Conservation (phyloP, 2,113 vertebrate species). For the Nematolebias whitei region DNA sequence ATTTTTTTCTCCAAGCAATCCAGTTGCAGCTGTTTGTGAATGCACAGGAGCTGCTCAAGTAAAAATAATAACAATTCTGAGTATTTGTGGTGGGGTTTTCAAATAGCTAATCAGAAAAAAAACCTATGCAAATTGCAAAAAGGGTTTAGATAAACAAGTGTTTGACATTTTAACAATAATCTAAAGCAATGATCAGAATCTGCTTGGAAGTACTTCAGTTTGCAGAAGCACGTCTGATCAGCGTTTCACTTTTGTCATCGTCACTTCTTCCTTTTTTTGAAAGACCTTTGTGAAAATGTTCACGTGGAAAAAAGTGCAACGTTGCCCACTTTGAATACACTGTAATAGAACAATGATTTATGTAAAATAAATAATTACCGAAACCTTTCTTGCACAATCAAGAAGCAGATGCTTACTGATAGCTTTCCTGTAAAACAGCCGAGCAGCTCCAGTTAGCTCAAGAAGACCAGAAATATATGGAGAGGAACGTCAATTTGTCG, state of each 20-base stretch:
- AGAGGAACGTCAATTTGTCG: not conserved
- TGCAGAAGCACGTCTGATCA: not conserved
- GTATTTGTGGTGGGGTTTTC: not conserved
- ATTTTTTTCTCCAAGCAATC: not conserved
- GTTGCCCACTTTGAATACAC: no score
- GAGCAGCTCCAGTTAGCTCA: not conserved
- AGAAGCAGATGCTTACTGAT: not conserved
- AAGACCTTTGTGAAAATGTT: conserved; percentile 1
- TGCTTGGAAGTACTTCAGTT: not conserved
- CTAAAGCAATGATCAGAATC: no score
- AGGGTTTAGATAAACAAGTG: not conserved
- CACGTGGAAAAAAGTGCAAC: not conserved
- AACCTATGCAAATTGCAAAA: not conserved
- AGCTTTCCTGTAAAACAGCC: conserved; percentile 3
- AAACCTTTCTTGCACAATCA: not conserved
- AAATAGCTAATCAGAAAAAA: not conserved
- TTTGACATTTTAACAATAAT: not conserved
- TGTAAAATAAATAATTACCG: not conserved
- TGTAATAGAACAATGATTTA: no score
- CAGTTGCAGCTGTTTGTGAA: not conserved
- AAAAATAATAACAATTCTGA: no score
- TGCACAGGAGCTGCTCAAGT: not conserved
- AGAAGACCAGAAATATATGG: not conserved
- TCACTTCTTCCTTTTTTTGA: not conserved
- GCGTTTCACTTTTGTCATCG: not conserved